Evolutionary conservation across 2,888 invertebrate species (phyloP).

Genomic region (Caenorhabditis sp.): DNA sequence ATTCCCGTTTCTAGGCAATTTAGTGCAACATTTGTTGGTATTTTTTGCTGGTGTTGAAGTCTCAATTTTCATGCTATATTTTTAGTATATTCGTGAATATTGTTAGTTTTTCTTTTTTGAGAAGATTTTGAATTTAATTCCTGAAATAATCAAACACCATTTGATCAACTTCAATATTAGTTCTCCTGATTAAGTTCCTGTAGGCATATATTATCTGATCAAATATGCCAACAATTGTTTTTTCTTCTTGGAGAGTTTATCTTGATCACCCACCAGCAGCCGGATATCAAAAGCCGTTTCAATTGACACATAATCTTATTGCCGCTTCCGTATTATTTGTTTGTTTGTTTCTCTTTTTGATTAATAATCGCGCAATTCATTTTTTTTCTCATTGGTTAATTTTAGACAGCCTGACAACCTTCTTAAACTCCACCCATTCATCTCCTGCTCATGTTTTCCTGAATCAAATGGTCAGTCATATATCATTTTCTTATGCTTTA

Average conservation of each 20-base stretch:
- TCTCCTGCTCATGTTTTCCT: neutral
- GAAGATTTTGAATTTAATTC: neutral
- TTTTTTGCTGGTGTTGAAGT: neutral
- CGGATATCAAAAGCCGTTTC: neutral
- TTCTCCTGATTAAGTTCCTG: neutral
- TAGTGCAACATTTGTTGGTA: neutral
- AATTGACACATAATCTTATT: neutral
- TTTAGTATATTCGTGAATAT: neutral
- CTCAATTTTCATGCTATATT: neutral
- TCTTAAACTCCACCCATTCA: neutral
- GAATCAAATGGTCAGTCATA: neutral
- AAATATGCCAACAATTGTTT: neutral
- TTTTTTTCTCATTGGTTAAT: neutral
- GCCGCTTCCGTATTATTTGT: conserved; percentile 1
- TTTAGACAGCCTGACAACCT: neutral
- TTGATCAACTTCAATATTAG: neutral
- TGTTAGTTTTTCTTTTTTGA: no score
- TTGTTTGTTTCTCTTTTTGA: neutral
- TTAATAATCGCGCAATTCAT: neutral
- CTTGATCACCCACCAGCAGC: neutral
- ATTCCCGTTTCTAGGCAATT: neutral
- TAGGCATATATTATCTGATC: neutral
- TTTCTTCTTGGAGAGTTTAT: neutral
- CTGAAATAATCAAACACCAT: neutral
- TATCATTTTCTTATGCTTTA: neutral